Conservation (phyloP, 2,888 invertebrate species). For the Sialis lutaria region DNA sequence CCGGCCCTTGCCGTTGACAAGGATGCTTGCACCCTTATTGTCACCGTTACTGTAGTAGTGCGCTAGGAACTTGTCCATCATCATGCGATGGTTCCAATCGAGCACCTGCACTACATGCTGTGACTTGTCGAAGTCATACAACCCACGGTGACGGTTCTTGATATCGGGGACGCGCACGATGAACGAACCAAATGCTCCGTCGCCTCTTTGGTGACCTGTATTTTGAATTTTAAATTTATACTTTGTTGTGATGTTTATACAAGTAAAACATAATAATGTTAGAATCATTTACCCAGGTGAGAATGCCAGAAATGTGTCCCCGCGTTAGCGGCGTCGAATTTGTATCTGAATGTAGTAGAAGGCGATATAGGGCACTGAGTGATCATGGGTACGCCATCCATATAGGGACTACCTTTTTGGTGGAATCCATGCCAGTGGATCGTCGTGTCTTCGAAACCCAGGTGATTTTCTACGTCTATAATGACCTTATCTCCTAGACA, state of each 20-base stretch:
- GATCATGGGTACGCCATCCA: conserved; percentile 78
- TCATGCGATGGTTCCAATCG: conserved; percentile 66
- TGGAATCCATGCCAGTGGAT: conserved; percentile 90
- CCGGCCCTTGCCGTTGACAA: conserved; percentile 68
- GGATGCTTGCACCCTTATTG: conserved; percentile 64
- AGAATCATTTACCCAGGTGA: conserved; percentile 46
- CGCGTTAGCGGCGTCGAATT: conserved; percentile 49
- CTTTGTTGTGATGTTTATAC: too few species aligned
- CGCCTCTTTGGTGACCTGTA: conserved; percentile 67
- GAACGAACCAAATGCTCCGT: conserved; percentile 66
- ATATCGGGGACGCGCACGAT: conserved; percentile 51
- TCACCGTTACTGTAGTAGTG: conserved; percentile 71
- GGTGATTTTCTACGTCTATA: conserved; percentile 64
- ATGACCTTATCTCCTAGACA: conserved; percentile 71
- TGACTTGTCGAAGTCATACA: conserved; percentile 65
- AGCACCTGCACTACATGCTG: conserved; percentile 59
- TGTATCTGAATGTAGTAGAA: conserved; percentile 56
- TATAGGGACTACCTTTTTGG: conserved; percentile 58
- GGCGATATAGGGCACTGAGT: conserved; percentile 73
- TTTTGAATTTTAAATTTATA: conserved; percentile 20
- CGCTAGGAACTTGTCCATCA: conserved; percentile 58
- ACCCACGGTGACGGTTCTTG: conserved; percentile 39
- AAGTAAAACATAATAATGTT: too few species aligned
- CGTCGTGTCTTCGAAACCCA: conserved; percentile 65
- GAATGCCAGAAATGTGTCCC: conserved; percentile 83